A percentile compares a stretch with the other conserved stretches of the same genome.
phyloP scores from a whole-genome alignment of 1,140 invertebrate species.

The Zophobas atratus region DNA sequence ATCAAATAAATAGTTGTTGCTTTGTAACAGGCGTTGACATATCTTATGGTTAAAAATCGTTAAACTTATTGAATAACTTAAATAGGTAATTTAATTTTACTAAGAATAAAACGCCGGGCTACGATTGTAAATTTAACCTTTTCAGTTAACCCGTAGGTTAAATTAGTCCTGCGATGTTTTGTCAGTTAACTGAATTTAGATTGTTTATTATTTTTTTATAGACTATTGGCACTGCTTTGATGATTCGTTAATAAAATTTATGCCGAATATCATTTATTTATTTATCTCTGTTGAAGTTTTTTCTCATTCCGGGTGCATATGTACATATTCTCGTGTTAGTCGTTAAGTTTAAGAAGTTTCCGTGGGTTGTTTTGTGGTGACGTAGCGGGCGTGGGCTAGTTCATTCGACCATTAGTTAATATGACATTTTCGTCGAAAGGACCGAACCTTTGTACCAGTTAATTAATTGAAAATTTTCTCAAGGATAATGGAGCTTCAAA shows the following conservation, averaged over 20 bases:
- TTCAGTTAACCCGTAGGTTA: conserved; percentile 14
- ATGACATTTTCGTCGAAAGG: no score
- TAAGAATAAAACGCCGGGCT: conserved; percentile 17
- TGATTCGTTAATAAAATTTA: conserved; percentile 15
- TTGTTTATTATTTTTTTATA: conserved; percentile 23
- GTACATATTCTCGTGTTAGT: no score
- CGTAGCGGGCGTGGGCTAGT: no score
- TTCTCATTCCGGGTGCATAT: no score
- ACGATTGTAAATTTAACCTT: conserved; percentile 33
- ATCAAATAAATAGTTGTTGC: no score
- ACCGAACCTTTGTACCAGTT: no score
- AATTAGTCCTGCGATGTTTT: neutral
- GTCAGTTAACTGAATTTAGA: conserved; percentile 23
- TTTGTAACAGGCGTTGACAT: no score
- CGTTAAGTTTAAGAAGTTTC: no score
- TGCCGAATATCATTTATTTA: conserved; percentile 12
- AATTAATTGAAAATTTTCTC: neutral
- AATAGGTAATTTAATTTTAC: conserved; percentile 3
- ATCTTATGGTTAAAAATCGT: neutral
- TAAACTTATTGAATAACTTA: neutral
- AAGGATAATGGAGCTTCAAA: neutral
- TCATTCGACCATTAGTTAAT: no score
- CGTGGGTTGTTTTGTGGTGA: no score
- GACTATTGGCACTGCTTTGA: neutral
- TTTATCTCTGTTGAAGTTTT: neutral